phyloP scores from a whole-genome alignment of 1,140 invertebrate species.

The Heliconius congener region DNA sequence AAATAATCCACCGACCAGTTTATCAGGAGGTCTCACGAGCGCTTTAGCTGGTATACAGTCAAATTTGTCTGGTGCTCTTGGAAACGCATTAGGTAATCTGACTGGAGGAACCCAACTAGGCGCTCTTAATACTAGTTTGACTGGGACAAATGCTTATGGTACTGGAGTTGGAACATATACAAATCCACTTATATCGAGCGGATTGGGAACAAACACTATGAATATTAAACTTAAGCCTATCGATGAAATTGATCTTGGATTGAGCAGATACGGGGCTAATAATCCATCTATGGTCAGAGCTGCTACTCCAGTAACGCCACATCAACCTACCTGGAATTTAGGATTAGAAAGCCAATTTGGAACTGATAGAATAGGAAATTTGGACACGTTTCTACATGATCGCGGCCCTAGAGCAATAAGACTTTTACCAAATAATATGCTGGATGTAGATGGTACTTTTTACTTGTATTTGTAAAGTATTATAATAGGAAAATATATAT shows the following conservation, averaged over 20 bases:
- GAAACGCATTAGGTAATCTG: slow-evolving; percentile 73
- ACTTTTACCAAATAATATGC: slow-evolving; percentile 76
- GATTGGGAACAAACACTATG: slow-evolving; percentile 79
- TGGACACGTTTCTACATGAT: slow-evolving; percentile 82
- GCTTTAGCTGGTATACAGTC: slow-evolving; percentile 72
- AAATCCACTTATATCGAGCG: slow-evolving; percentile 82
- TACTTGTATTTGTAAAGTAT: slow-evolving; percentile 1
- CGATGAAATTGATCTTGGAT: slow-evolving; percentile 85
- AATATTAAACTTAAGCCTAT: slow-evolving; percentile 85
- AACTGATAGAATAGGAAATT: slow-evolving; percentile 80
- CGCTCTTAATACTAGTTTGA: slow-evolving; percentile 75
- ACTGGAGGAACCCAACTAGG: slow-evolving; percentile 77
- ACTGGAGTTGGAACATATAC: slow-evolving; percentile 83
- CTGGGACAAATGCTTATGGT: slow-evolving; percentile 71
- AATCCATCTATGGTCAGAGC: slow-evolving; percentile 79
- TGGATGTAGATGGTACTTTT: slow-evolving; percentile 82
- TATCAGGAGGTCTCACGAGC: slow-evolving; percentile 69
- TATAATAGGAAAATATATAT: not conserved
- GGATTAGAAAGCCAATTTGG: slow-evolving; percentile 85
- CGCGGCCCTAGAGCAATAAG: slow-evolving; percentile 82
- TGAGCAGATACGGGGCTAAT: slow-evolving; percentile 79
- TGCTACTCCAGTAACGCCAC: slow-evolving; percentile 84
- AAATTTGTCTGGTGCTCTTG: slow-evolving; percentile 65
- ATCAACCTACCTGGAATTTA: slow-evolving; percentile 81
- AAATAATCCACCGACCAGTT: slow-evolving; percentile 73